A percentile compares a stretch with the other conserved stretches of the same genome.
Conservation (phyloP, 2,113 vertebrate genomes). For the Pogona vitticeps region DNA sequence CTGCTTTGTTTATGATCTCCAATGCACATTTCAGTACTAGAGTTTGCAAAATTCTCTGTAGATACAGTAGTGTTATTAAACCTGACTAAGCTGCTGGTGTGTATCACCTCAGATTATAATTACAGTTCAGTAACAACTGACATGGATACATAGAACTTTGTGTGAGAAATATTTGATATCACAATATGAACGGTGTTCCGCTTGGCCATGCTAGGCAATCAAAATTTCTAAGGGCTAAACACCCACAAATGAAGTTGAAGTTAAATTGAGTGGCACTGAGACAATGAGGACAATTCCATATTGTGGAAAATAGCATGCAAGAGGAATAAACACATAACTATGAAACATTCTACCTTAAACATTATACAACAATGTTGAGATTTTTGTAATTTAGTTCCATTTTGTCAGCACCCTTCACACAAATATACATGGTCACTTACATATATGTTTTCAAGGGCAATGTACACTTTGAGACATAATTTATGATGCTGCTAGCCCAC, state of each 20-base stretch:
- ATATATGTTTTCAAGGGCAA: background rate
- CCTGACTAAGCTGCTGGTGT: background rate
- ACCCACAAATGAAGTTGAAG: background rate
- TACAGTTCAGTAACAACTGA: background rate
- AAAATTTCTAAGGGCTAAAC: background rate
- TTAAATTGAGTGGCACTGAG: background rate
- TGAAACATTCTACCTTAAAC: background rate
- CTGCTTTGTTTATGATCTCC: background rate
- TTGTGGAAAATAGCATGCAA: background rate
- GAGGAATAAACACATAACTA: background rate
- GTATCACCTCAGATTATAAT: background rate
- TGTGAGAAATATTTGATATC: background rate
- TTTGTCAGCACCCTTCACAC: background rate
- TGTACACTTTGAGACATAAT: background rate
- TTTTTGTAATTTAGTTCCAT: background rate
- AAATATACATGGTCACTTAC: background rate
- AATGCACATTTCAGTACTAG: background rate
- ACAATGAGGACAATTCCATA: background rate
- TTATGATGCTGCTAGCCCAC: slow-evolving; percentile 1
- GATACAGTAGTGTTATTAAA: background rate
- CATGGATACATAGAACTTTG: background rate
- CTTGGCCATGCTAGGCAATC: background rate
- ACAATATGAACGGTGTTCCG: background rate
- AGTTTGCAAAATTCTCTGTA: background rate
- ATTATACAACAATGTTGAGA: background rate